Conservation (phyloP, 1,140 invertebrate genomes). For the Cryptotermes secundus region DNA sequence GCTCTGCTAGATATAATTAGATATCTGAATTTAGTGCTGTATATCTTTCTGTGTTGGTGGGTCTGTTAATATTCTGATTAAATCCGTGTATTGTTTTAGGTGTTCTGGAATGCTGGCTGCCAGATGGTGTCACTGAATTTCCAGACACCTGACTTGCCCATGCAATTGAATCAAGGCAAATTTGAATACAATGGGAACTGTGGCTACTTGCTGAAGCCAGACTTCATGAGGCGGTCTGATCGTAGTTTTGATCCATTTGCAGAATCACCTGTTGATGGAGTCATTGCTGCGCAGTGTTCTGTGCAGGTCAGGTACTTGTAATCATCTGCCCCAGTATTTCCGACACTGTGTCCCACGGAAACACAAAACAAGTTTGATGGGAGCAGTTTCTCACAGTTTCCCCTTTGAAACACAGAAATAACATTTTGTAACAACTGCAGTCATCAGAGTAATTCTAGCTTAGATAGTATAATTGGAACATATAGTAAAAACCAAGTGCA, state of each 20-base stretch:
- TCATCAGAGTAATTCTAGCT: too few species aligned
- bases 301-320: constrained; percentile 71
- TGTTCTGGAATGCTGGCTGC: constrained; percentile 90
- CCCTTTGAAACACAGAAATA: background rate
- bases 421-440: background rate
- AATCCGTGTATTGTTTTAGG: constrained; percentile 52
- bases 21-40: too few species aligned
- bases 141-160: constrained; percentile 97
- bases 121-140: constrained; percentile 99
- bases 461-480: too few species aligned
- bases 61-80: too few species aligned
- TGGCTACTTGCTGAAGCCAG: constrained; percentile 96
- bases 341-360: too few species aligned
- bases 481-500: too few species aligned
- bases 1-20: too few species aligned
- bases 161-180: constrained; percentile 99
- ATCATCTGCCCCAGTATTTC: too few species aligned
- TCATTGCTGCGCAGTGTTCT: constrained; percentile 97
- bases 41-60: too few species aligned
- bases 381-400: background rate
- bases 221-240: constrained; percentile 97
- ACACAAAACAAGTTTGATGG: too few species aligned
- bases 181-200: constrained; percentile 98
- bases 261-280: constrained; percentile 98
- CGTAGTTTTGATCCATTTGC: constrained; percentile 98